Evolutionary conservation across 2,113 vertebrate genomes (phyloP).

Genomic region (cattle (Bos taurus)): ARS-UCD2.0 NC_037328.1:73305501-73306000

Average conservation of each 20-base stretch:
- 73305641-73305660: neutral
- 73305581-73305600: neutral
- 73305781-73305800: neutral
- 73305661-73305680: neutral
- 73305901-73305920: neutral
- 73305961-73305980: neutral
- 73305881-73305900: neutral
- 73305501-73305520: neutral
- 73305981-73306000: neutral
- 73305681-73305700: neutral
- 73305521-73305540: neutral
- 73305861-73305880: neutral
- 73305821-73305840: neutral
- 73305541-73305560: neutral
- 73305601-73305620: neutral
- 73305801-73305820: neutral
- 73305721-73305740: neutral
- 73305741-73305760: neutral
- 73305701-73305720: neutral
- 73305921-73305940: neutral
- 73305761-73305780: neutral
- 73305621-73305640: neutral
- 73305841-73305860: neutral
- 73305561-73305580: neutral
- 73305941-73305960: neutral